These are phyloP conservation scores for Drosophila pectinifera DNA, from an alignment of 1,140 invertebrate genomes.

Conservation along the genomic window DNA sequence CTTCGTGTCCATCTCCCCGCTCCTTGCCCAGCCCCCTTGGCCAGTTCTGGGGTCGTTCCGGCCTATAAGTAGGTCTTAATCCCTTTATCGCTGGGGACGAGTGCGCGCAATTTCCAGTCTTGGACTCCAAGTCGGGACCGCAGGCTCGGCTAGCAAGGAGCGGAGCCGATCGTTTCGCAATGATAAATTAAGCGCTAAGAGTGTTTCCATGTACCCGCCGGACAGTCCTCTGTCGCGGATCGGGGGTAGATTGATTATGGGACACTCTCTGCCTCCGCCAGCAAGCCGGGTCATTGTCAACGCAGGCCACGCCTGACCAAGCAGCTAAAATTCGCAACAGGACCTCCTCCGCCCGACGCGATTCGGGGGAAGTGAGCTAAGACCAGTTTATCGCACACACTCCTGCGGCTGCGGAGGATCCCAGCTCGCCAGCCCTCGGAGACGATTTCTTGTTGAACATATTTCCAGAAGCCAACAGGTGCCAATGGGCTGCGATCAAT, in stretches of 20 bases:
- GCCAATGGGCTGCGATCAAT: slow-evolving; percentile 84
- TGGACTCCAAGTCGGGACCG: slow-evolving; percentile 2
- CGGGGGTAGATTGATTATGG: slow-evolving; percentile 80
- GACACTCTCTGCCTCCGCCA: slow-evolving; percentile 7
- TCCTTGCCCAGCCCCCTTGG: slow-evolving; percentile 3
- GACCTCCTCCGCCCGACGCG: slow-evolving; percentile 51
- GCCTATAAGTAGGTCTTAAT: slow-evolving; percentile 70
- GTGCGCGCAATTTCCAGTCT: slow-evolving; percentile 62
- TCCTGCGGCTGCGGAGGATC: slow-evolving; percentile 26
- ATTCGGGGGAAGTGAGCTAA: slow-evolving; percentile 57
- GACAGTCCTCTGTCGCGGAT: slow-evolving; percentile 80
- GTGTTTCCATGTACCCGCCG: slow-evolving; percentile 79
- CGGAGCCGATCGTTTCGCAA: slow-evolving; percentile 79
- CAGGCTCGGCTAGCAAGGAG: slow-evolving; percentile 25
- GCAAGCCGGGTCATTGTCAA: slow-evolving; percentile 69
- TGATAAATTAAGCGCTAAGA: slow-evolving; percentile 85
- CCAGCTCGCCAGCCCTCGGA: slow-evolving; percentile 38
- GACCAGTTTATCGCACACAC: slow-evolving; percentile 75
- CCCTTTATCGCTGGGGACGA: slow-evolving; percentile 72
- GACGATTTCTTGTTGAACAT: slow-evolving; percentile 82
- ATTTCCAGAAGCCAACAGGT: slow-evolving; percentile 85
- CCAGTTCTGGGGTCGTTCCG: slow-evolving; percentile 40
- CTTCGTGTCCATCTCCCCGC: slow-evolving; percentile 7
- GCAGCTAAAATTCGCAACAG: slow-evolving; percentile 76
- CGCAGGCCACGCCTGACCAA: slow-evolving; percentile 62